Base-by-base conservation (phyloP, 2,113 vertebrate genomes). In the Phrynosoma blainvillii region DNA sequence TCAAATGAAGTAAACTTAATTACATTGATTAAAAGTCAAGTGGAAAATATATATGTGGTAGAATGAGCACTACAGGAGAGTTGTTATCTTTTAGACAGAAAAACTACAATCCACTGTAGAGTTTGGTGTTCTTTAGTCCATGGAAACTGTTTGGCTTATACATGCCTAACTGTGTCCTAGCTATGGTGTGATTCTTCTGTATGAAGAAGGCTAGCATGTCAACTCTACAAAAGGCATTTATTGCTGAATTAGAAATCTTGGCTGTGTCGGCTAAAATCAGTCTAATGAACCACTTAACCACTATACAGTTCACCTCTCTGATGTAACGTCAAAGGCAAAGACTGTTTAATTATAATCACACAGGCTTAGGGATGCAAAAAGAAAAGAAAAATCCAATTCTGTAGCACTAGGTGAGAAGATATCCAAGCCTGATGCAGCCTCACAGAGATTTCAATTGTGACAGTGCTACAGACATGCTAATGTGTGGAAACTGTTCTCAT, bases 271-370 rank as follows among this genome's bases (percentile, higher is more conserved):
- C 47, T 86, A 78, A 65, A 92, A 62, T 93, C 87, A 92, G 95
- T 93, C 87, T 96, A 93, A 95, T 92, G 87, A 95, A 73, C 85
- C 93, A 76, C 91, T 95, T 93, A 93, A 91, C 85, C 76, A 92
- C 85, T 66, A 86, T 30, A 59, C 87, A 89, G 65, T 92, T 93
- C 83, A 92, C 87, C 76, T 91, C 87, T 91, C 81, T 91, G 71
- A 90, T 14, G 21, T 86, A 66, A 84, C 82, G 27, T 90, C 89
- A 93, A 89, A 94, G 78, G 84, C 52, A 92, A 70, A 92, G n/a
- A 66, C 85, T 90, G 71, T 93, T 93, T 94, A 91, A 93, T 95
- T 92, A 89, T 85, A 80, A 86, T 80, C 88, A 85, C 87, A 92
- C 87, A 92, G 30, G 89, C 65, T 77, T 84, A 74, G 87, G 21